A percentile compares a stretch with the other conserved stretches of the same genome.
These are phyloP conservation scores for Melopsittacus undulatus DNA, from an alignment of 2,797 vertebrate species.

Conservation along the genomic window DNA sequence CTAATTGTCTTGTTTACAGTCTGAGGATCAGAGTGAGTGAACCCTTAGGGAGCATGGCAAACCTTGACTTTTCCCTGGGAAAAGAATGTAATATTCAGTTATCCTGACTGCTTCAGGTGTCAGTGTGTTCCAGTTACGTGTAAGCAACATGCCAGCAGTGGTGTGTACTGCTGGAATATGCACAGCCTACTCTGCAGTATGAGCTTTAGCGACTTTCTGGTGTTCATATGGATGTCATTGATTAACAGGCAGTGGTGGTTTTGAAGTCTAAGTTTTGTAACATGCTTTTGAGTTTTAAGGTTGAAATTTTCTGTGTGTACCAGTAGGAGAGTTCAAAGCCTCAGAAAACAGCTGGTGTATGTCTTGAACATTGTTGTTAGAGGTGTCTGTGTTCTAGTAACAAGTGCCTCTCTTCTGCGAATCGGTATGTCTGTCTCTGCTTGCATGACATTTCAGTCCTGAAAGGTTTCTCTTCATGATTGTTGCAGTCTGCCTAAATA, in stretches of 20 bases:
- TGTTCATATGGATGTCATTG: background rate
- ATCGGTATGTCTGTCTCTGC: background rate
- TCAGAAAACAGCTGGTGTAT: background rate
- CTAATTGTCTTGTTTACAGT: background rate
- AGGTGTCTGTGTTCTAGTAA: background rate
- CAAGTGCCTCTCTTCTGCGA: background rate
- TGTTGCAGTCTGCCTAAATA: background rate
- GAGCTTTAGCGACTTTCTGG: background rate
- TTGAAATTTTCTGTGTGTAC: background rate
- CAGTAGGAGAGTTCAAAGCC: background rate
- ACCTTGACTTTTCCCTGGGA: background rate
- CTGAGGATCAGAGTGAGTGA: background rate
- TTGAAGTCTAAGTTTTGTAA: background rate
- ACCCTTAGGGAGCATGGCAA: background rate
- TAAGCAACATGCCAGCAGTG: background rate
- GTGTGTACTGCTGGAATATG: background rate
- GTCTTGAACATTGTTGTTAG: background rate
- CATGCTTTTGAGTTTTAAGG: background rate
- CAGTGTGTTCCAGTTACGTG: background rate
- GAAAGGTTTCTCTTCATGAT: background rate
- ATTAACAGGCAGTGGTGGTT: background rate
- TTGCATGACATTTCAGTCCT: background rate
- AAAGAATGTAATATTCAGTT: background rate
- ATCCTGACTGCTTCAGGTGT: background rate
- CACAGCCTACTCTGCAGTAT: background rate